Base-by-base conservation (phyloP, 1,140 invertebrate genomes). In the Zaprionus tsacasi region DNA sequence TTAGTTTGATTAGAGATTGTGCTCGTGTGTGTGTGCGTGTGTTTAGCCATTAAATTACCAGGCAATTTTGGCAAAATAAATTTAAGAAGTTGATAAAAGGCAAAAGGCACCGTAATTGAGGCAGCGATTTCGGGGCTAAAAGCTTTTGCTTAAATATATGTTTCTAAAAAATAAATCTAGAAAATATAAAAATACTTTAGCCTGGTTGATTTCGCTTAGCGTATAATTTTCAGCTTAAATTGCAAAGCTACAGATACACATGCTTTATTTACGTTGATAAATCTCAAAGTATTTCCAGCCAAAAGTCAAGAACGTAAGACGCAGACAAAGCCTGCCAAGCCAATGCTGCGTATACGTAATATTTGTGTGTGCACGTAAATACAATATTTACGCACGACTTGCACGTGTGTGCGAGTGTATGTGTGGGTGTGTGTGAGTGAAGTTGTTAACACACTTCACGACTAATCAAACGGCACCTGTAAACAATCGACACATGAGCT, bases 361-460 rank as follows among this genome's bases (percentile, higher is more conserved):
- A 45, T 15, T 15, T 45, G 45, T 50, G 45, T 50, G 45, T 25
- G 45, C 45, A 50, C 45, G 45, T 50, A 21, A 25, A 12, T 50
- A 50, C 45, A 50, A 50, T 50, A 50, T 50, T 50, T 50, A 50
- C 45, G 45, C 45, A 50, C 45, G 55, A 27, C 11, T 11, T 25
- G 17, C 30, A 17, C 12, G 33, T 57, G 33, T 35, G 52, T 13
- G 13, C 6, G 27, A 1, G 30, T 55, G 27, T 21, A 2, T 57
- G 33, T 35, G 52, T 13, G 13, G 6, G 27, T 2, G 30, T 35
- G 55, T 59, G 50, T 59, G 43, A 35, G 40, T 48, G 57, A 48
- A 36, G 57, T 7, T 58, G 77, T 78, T 69, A 82, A 79, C 81
- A 82, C 17, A 73, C 65, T 82, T 79, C 55, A 59, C 76, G 81